These are phyloP conservation scores for Lasioglossum villosulum DNA, from an alignment of 2,888 invertebrate genomes.

Conservation along the genomic window DNA sequence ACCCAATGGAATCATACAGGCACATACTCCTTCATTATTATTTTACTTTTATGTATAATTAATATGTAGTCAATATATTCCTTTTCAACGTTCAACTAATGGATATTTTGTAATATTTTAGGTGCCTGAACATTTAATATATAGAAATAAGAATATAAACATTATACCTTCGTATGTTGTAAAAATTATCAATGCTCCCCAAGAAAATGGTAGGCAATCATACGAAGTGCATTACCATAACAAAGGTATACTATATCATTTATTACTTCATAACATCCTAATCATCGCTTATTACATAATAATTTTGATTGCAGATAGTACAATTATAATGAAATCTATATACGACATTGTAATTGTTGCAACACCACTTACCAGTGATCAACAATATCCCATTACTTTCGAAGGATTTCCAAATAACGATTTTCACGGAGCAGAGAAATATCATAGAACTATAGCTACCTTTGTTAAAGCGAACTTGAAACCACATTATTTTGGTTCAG, in stretches of 20 bases:
- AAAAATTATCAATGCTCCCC: constrained; percentile 72
- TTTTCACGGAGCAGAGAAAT: constrained; percentile 82
- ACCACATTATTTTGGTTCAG: constrained; percentile 83
- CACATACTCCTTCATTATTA: background rate
- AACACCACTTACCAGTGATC: constrained; percentile 85
- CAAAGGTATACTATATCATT: constrained; percentile 62
- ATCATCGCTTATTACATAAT: background rate
- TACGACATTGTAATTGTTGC: constrained; percentile 88
- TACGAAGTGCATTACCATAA: constrained; percentile 77
- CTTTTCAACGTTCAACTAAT: constrained; percentile 1
- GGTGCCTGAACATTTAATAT: constrained; percentile 79
- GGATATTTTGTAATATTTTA: constrained; percentile 63
- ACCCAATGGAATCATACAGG: background rate
- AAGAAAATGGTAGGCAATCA: constrained; percentile 45
- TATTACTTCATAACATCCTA: background rate
- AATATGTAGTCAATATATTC: background rate
- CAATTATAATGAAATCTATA: constrained; percentile 63
- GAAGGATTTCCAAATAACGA: constrained; percentile 81
- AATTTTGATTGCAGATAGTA: constrained; percentile 71
- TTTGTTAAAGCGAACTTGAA: constrained; percentile 86
- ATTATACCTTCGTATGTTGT: constrained; percentile 73
- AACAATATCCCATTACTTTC: constrained; percentile 84
- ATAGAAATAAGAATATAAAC: constrained; percentile 72
- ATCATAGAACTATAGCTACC: constrained; percentile 86
- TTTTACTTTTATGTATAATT: background rate